phyloP scores from a whole-genome alignment of 1,140 invertebrate genomes.

The Pachypeltis micranthus region DNA sequence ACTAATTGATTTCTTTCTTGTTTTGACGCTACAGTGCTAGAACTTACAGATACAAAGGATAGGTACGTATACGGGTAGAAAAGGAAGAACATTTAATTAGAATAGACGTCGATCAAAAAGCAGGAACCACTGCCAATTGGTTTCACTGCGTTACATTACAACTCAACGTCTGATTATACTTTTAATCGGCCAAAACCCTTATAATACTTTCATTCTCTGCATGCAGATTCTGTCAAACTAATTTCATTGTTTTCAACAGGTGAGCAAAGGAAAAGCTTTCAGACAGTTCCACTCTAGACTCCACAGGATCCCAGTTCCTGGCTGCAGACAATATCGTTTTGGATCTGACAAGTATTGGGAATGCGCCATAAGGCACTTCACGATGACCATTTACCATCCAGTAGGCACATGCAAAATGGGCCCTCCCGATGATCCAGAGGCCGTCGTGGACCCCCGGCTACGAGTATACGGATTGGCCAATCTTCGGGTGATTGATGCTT shows the following conservation, averaged over 20 bases:
- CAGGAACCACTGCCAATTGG: no score
- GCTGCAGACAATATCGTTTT: constrained; percentile 60
- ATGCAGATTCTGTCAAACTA: constrained; percentile 32
- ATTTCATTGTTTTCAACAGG: constrained; percentile 48
- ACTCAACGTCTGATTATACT: no score
- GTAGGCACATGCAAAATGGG: constrained; percentile 78
- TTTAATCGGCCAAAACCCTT: no score
- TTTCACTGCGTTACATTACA: no score
- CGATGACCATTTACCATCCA: constrained; percentile 78
- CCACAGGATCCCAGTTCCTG: constrained; percentile 58
- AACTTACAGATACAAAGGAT: no score
- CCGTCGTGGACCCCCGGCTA: constrained; percentile 70
- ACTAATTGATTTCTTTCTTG: no score
- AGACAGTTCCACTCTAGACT: constrained; percentile 65
- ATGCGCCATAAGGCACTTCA: constrained; percentile 69
- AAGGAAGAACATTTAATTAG: no score
- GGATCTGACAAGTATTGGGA: constrained; percentile 69
- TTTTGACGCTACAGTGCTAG: no score
- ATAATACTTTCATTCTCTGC: no score
- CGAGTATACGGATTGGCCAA: constrained; percentile 63
- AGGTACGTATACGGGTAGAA: no score
- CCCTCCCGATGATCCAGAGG: constrained; percentile 52
- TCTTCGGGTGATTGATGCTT: constrained; percentile 73
- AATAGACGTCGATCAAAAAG: no score
- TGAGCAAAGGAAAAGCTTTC: constrained; percentile 63